Base-by-base conservation (phyloP, 1,140 invertebrate genomes). In the Eriocheir sinensis region DNA sequence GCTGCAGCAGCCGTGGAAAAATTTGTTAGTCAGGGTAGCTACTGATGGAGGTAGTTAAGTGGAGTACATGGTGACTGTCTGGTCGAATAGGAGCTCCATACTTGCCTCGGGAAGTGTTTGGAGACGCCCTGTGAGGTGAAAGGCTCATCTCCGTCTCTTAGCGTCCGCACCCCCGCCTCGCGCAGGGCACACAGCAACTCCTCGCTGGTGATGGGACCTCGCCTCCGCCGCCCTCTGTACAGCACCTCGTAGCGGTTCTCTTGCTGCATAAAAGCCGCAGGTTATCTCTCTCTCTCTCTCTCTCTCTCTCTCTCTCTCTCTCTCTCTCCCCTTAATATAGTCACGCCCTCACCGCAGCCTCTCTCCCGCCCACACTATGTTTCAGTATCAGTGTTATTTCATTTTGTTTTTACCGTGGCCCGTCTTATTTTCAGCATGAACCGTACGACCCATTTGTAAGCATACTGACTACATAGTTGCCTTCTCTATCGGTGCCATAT, bases 191-290 rank as follows among this genome's bases (percentile, higher is more conserved):
- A 96, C 40, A 94, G 44, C 21, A 96, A 89, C 36, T 96, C 94
- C 17, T 95, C 72, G 15, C 94, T 89, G 17, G 83, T 79, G 53
- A 92, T 53, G 89, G 91, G 32, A 91, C 96, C 40, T 92, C 81
- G 95, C 36, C 95, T 90, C 95, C 89, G 34, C 27, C 44, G 41
- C 3, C 96, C 95, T 38, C 89, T 85, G 80, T 93, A 96, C 6
- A 91, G 44, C 12, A 96, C 96, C 15, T 94, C 95, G 86, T 96
- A 96, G 12, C 89, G 88, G 53, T 96, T 95, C 85, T 96, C 93
- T 41, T 96, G 95, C 94, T 96, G 94, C 30, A 41, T 80, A 17
- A 32, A 81, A n/a, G 44, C 80, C 32, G 6, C 32, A n/a, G 21
- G 38, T 4, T 15, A 17, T 48, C 44, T 48, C 44, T 48, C 44